phyloP scores from a whole-genome alignment of 2,888 invertebrate species.

The Creontiades dilutus region DNA sequence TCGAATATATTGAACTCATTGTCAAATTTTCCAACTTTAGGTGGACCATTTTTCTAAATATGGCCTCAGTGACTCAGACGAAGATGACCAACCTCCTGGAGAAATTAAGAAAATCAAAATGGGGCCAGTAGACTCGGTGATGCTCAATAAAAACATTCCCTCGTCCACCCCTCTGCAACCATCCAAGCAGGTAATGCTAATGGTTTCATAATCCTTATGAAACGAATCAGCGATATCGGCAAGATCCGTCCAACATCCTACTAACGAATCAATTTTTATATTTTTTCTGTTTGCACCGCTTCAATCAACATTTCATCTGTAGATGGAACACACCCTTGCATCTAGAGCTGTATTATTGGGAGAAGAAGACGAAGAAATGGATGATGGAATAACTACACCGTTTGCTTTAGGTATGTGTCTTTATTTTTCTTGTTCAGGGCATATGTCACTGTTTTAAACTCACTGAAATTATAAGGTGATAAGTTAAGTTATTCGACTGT shows the following conservation, averaged over 20 bases:
- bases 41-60: conserved; percentile 97
- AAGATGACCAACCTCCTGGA: conserved; percentile 80
- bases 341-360: conserved; percentile 67
- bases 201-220: no score
- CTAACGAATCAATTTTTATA: no score
- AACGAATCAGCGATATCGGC: no score
- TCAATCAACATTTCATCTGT: neutral
- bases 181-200: neutral
- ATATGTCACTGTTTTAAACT: no score
- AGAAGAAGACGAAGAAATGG: conserved; percentile 76
- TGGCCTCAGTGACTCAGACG: conserved; percentile 92
- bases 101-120: conserved; percentile 72
- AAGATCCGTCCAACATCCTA: no score
- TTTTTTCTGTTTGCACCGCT: neutral
- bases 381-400: conserved; percentile 75
- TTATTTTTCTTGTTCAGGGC: neutral
- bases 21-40: conserved; percentile 78
- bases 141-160: conserved; percentile 28
- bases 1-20: no score
- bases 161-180: conserved; percentile 56
- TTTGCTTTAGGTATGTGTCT: conserved; percentile 74
- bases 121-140: neutral
- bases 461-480: no score
- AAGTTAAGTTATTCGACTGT: no score
- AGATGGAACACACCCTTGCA: conserved; percentile 26